phyloP scores from a whole-genome alignment of 2,888 invertebrate genomes.

The Caenorhabditis macrosperma region DNA sequence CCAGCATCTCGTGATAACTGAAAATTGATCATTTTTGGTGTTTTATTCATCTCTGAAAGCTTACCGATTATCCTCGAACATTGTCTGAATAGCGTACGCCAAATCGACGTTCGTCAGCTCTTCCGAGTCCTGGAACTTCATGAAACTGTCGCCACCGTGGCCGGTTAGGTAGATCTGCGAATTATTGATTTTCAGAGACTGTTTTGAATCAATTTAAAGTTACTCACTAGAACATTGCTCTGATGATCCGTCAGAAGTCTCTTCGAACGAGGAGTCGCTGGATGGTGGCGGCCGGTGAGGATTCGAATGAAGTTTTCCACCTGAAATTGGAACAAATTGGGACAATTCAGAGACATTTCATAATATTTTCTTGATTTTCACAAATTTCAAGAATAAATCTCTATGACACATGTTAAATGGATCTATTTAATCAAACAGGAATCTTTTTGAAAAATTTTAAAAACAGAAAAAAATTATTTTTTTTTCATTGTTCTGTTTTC shows the following conservation, averaged over 20 bases:
- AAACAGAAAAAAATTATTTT: too few species aligned
- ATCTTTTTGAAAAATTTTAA: background rate
- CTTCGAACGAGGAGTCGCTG: constrained; percentile 94
- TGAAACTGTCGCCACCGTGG: constrained; percentile 98
- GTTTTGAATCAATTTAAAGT: background rate
- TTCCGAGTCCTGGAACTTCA: constrained; percentile 99
- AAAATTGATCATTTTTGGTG: background rate
- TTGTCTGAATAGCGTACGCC: constrained; percentile 98
- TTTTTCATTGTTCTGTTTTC: too few species aligned
- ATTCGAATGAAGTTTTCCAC: constrained; percentile 97
- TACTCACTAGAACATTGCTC: constrained; percentile 88
- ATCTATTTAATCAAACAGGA: too few species aligned
- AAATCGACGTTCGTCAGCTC: constrained; percentile 98
- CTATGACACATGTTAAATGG: too few species aligned
- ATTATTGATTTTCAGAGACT: background rate
- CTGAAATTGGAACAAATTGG: too few species aligned
- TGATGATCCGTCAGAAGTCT: constrained; percentile 95
- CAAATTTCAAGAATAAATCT: background rate
- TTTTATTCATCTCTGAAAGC: background rate
- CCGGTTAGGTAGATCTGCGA: constrained; percentile 80
- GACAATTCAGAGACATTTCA: background rate
- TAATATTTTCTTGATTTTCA: background rate
- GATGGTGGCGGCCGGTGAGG: constrained; percentile 92
- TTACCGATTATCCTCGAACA: constrained; percentile 97
- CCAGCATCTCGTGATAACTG: constrained; percentile 97